These are phyloP conservation scores for Parascotia fuliginaria DNA, from an alignment of 2,888 invertebrate genomes.

Conservation along the genomic window DNA sequence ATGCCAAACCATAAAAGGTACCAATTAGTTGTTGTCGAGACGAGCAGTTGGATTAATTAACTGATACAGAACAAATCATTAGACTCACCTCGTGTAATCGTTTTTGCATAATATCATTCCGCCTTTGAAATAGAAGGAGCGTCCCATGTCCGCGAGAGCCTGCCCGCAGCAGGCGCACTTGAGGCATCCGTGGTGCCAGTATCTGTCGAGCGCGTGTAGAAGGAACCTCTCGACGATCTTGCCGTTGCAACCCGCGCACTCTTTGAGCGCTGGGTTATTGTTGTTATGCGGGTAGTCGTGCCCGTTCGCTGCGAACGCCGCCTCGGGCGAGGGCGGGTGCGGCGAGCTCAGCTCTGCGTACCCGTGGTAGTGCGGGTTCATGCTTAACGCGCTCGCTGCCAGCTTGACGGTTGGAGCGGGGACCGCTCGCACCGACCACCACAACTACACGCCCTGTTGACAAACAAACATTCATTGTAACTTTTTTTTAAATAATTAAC, in stretches of 20 bases:
- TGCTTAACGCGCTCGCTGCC: constrained; percentile 94
- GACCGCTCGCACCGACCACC: constrained; percentile 80
- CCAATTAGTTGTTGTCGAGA: constrained; percentile 64
- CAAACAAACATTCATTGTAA: constrained; percentile 36
- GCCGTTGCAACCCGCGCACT: constrained; percentile 96
- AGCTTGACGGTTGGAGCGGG: constrained; percentile 91
- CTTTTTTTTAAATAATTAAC: not conserved
- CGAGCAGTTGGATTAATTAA: constrained; percentile 41
- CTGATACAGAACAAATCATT: constrained; percentile 28
- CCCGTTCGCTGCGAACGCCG: constrained; percentile 87
- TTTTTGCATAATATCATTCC: constrained; percentile 98
- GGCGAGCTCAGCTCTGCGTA: constrained; percentile 93
- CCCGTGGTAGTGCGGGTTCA: constrained; percentile 96
- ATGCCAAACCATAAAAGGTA: constrained; percentile 63
- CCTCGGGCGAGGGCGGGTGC: constrained; percentile 91
- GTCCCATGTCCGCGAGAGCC: constrained; percentile 95
- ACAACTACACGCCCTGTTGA: constrained; percentile 82
- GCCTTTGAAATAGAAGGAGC: constrained; percentile 96
- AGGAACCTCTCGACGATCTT: constrained; percentile 97
- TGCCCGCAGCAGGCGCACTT: constrained; percentile 97
- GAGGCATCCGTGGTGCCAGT: constrained; percentile 98
- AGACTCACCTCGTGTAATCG: constrained; percentile 96
- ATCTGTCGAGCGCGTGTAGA: constrained; percentile 96
- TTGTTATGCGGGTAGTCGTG: constrained; percentile 87
- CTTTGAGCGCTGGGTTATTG: constrained; percentile 88